A percentile compares a stretch with the other conserved stretches of the same genome.
Evolutionary conservation across 2,888 invertebrate species (phyloP).

Genomic region (Danaus chrysippus): DNA sequence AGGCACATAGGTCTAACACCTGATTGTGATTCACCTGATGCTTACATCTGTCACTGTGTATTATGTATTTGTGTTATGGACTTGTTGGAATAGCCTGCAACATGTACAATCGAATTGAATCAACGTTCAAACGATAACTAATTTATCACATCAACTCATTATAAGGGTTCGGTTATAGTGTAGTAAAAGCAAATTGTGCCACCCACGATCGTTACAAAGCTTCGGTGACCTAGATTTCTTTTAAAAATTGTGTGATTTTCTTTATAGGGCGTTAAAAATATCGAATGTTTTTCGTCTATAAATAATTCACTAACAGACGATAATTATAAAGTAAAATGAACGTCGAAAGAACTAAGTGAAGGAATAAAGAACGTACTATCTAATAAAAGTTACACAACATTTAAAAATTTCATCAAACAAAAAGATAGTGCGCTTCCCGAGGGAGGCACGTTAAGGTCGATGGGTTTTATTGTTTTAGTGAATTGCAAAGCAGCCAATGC

Average conservation of each 20-base stretch:
- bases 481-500: background rate
- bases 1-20: background rate
- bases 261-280: background rate
- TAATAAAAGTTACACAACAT: background rate
- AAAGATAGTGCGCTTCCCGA: background rate
- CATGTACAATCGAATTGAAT: background rate
- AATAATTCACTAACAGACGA: background rate
- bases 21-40: background rate
- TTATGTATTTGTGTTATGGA: too few species aligned
- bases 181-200: background rate
- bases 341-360: background rate
- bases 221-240: slow-evolving; percentile 6
- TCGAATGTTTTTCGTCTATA: background rate
- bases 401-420: slow-evolving; percentile 5
- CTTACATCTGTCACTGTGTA: background rate
- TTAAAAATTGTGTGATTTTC: slow-evolving; percentile 1
- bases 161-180: background rate
- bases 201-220: slow-evolving; percentile 3
- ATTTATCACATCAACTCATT: background rate
- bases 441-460: background rate
- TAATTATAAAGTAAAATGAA: slow-evolving; percentile 4
- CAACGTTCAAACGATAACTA: background rate
- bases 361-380: background rate
- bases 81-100: too few species aligned
- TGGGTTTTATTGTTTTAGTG: slow-evolving; percentile 1